Conservation (phyloP, 2,888 invertebrate genomes). For the Hylaea fasciaria region DNA sequence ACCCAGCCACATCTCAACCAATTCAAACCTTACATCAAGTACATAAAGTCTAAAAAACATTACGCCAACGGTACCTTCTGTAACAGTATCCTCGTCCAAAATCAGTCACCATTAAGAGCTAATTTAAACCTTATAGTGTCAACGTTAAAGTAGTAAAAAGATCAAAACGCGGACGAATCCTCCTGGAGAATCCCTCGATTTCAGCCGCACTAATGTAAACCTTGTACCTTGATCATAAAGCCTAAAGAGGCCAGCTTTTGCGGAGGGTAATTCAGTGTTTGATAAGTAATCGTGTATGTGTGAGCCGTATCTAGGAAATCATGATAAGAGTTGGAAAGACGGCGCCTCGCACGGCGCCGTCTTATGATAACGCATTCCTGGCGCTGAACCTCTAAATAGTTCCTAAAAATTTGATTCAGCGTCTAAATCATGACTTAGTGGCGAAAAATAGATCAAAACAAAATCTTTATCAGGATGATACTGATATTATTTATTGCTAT, state of each 20-base stretch:
- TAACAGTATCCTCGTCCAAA: slow-evolving; percentile 1
- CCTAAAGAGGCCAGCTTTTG: slow-evolving; percentile 14
- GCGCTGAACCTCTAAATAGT: slow-evolving; percentile 46
- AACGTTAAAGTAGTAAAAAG: slow-evolving; percentile 1
- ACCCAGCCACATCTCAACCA: background rate
- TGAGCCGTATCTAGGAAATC: slow-evolving; percentile 58
- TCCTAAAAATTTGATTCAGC: slow-evolving; percentile 17
- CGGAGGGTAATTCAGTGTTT: slow-evolving; percentile 17
- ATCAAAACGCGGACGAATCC: background rate
- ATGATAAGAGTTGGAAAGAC: slow-evolving; percentile 51
- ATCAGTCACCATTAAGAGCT: background rate
- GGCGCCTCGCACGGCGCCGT: slow-evolving; percentile 56
- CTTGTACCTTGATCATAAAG: slow-evolving; percentile 17
- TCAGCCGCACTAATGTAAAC: slow-evolving; percentile 12
- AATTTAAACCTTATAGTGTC: slow-evolving; percentile 5
- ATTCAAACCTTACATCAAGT: slow-evolving; percentile 20
- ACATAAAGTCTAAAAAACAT: slow-evolving; percentile 12
- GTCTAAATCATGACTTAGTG: slow-evolving; percentile 13
- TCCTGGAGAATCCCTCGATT: slow-evolving; percentile 1
- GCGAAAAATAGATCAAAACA: slow-evolving; percentile 22
- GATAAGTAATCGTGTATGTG: slow-evolving; percentile 47
- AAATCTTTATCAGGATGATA: background rate
- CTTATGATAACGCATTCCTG: slow-evolving; percentile 46
- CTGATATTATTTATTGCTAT: background rate
- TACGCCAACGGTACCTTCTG: background rate